Evolutionary conservation across 1,140 invertebrate genomes (phyloP), one percentile per base, ranked within the genome.

Genomic region (Chironomus striatipennis): DNA sequence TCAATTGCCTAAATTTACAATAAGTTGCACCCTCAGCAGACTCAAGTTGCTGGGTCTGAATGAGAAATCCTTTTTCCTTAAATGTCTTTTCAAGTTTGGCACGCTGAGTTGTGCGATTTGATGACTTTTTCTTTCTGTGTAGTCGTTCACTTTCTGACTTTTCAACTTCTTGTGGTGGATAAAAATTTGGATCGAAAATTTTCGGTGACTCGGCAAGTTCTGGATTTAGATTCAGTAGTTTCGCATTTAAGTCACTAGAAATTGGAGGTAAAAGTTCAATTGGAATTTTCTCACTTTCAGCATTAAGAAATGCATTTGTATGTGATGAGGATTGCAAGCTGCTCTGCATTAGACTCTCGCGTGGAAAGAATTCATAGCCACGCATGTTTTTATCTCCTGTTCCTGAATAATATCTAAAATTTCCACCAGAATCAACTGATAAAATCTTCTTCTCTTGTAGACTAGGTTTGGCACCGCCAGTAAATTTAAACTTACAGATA

Each of bases 401-500:
- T 20, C 90, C 87, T 79, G 91, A 93, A 79, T 93, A 95, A 77
- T 93, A 95, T 17, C 92, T 85, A 78, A 94, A 93, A 78, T 93
- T 94, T 0, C 93, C 93, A 2, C 91, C 92, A 0, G 91, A 90
- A 80, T 94, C 92, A 1, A 95, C 91, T 0, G 92, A 94, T 0
- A 95, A 84, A 86, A 93, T 94, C 81, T 95, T 95, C 83, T 95
- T 95, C 78, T 96, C 93, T 80, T 95, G 91, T 42, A 95, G 81
- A 73, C 88, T 90, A 0, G 94, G 94, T 76, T 93, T 93, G 34
- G 92, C 91, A 0, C 94, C 93, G 5, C 93, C 93, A 0, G 93
- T 95, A 79, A 96, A 95, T 80, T 96, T 96, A 79, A 96, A 96
- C 79, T 95, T 96, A 80, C 94, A 95, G 79, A 95, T 96, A 81